These are phyloP conservation scores for Cephus cinctus DNA, from an alignment of 1,140 invertebrate species.

Conservation along the genomic window DNA sequence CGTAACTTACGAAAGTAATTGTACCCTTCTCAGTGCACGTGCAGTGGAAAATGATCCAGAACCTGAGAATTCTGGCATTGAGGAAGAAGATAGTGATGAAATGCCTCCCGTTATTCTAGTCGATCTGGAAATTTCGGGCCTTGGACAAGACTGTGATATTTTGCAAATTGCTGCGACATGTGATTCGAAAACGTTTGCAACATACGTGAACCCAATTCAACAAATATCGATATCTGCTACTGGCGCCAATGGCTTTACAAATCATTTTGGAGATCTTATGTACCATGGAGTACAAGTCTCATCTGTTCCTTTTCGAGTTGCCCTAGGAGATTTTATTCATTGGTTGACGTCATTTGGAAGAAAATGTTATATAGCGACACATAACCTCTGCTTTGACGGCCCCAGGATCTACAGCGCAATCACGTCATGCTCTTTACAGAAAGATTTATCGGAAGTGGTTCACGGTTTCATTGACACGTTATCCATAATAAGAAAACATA, in stretches of 20 bases:
- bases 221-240: constrained; percentile 10
- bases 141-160: constrained; percentile 10
- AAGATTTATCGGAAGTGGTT: constrained; percentile 12
- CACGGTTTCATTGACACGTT: constrained; percentile 13
- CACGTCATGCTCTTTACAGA: background rate
- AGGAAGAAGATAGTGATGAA: background rate
- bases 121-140: constrained; percentile 18
- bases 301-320: constrained; percentile 6
- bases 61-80: background rate
- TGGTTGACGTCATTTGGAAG: constrained; percentile 2
- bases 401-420: constrained; percentile 6
- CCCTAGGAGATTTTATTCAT: constrained; percentile 7
- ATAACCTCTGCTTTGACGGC: constrained; percentile 11
- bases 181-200: constrained; percentile 8
- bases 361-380: constrained; percentile 10
- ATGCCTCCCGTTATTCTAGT: constrained; percentile 8
- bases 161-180: constrained; percentile 18
- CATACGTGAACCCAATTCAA: constrained; percentile 11
- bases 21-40: background rate
- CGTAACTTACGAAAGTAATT: constrained; percentile 9
- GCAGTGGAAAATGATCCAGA: too few relatives aligned
- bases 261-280: constrained; percentile 7
- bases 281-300: constrained; percentile 7
- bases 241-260: constrained; percentile 12
- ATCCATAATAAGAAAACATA: constrained; percentile 10